phyloP scores from a whole-genome alignment of 1,140 invertebrate species.

The Metaphire vulgaris region DNA sequence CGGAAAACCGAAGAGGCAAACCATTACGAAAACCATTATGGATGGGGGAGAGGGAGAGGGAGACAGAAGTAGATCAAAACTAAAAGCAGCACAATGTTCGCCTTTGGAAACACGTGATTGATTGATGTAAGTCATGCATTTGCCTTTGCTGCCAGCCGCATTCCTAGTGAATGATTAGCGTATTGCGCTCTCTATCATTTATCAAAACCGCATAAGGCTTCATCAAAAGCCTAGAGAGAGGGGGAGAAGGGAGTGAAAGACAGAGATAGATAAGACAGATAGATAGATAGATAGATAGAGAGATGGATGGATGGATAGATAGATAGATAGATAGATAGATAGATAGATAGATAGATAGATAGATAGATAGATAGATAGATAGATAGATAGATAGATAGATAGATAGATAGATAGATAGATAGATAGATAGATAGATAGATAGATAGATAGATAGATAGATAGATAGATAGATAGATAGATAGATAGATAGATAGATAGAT shows the following conservation, averaged over 20 bases:
- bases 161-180: too few relatives aligned
- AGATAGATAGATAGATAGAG: neutral
- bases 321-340: neutral
- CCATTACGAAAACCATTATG: too few relatives aligned
- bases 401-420: neutral
- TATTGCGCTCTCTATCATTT: too few relatives aligned
- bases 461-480: neutral
- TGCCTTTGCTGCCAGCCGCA: too few relatives aligned
- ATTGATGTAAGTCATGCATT: too few relatives aligned
- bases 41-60: too few relatives aligned
- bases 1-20: too few relatives aligned
- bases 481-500: neutral
- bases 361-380: neutral
- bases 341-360: neutral
- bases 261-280: neutral
- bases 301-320: neutral
- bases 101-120: too few relatives aligned
- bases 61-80: too few relatives aligned
- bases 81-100: too few relatives aligned
- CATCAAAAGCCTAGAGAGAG: too few relatives aligned
- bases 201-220: too few relatives aligned
- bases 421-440: neutral
- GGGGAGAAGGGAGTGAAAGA: neutral
- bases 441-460: neutral
- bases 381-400: neutral